Evolutionary conservation across 2,888 invertebrate genomes (phyloP).

Genomic region (Nymphalis urticae): DNA sequence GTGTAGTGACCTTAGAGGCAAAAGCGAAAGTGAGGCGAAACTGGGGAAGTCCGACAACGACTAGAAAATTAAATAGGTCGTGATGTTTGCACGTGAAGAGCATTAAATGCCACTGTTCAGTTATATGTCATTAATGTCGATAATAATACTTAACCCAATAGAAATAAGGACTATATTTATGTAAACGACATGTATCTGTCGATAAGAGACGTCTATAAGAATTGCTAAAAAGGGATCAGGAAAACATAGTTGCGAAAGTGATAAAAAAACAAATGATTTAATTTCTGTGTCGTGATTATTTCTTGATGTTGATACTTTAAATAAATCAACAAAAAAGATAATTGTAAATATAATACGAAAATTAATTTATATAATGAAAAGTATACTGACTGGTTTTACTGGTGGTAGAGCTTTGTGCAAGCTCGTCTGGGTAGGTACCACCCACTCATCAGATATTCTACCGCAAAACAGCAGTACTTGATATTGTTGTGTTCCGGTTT

Average conservation of each 20-base stretch:
- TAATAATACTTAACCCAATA: not conserved
- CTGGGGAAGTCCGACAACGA: slow-evolving; percentile 54
- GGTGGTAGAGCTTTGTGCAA: too few species aligned
- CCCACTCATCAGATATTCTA: too few species aligned
- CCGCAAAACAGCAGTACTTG: too few species aligned
- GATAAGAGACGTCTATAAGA: slow-evolving; percentile 12
- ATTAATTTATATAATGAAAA: not conserved
- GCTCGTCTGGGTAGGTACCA: too few species aligned
- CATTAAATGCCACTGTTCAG: slow-evolving; percentile 37
- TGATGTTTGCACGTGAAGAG: slow-evolving; percentile 42
- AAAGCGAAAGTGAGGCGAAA: slow-evolving; percentile 51
- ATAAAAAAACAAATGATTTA: slow-evolving; percentile 7
- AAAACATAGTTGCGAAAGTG: slow-evolving; percentile 13
- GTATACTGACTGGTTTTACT: too few species aligned
- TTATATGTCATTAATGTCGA: slow-evolving; percentile 24
- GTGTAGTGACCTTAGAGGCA: slow-evolving; percentile 35
- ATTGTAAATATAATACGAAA: not conserved
- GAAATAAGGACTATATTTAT: slow-evolving; percentile 12
- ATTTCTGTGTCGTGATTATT: not conserved
- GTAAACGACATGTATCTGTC: not conserved
- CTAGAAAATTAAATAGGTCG: slow-evolving; percentile 47
- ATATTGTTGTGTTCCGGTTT: too few species aligned
- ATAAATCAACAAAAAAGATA: not conserved
- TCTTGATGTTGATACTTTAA: not conserved
- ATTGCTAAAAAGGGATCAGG: slow-evolving; percentile 20